A percentile compares a stretch with the other conserved stretches of the same genome.
Conservation (phyloP, 2,113 vertebrate species). For the Rana temporaria region DNA sequence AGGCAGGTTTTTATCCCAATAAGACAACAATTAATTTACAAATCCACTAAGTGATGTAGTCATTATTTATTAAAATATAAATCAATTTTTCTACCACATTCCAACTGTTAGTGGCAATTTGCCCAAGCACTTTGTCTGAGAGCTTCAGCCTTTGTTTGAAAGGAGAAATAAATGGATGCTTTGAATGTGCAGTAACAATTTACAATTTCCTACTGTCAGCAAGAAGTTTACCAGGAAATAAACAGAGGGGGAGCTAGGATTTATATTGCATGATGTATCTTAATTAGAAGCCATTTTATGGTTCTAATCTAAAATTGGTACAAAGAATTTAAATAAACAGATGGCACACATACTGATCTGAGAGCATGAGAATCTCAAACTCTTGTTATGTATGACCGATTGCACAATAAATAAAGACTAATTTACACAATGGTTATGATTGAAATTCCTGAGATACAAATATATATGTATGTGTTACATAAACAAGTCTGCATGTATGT, state of each 20-base stretch:
- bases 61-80: conserved; percentile 94
- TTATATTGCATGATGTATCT: conserved; percentile 48
- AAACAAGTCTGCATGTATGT: too few relatives aligned
- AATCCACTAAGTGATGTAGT: conserved; percentile 90
- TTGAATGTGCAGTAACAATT: conserved; percentile 57
- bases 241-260: conserved; percentile 48
- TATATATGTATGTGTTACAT: too few relatives aligned
- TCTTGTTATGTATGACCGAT: conserved; percentile 54
- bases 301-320: conserved; percentile 54
- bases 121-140: conserved; percentile 68
- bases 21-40: conserved; percentile 94
- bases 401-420: conserved; percentile 63
- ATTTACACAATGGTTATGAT: conserved; percentile 30
- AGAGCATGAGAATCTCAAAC: conserved; percentile 50
- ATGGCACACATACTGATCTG: conserved; percentile 57
- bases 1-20: conserved; percentile 89
- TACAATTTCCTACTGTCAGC: conserved; percentile 56
- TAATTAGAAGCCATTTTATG: conserved; percentile 56
- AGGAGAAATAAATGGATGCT: conserved; percentile 68
- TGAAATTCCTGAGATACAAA: background rate
- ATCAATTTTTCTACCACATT: conserved; percentile 86
- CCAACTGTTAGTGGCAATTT: conserved; percentile 74
- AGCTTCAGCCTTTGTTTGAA: conserved; percentile 66
- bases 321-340: conserved; percentile 56
- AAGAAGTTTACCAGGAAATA: conserved; percentile 60